Conservation (phyloP, 2,797 vertebrate species). For the Microctenopoma lineatum region DNA sequence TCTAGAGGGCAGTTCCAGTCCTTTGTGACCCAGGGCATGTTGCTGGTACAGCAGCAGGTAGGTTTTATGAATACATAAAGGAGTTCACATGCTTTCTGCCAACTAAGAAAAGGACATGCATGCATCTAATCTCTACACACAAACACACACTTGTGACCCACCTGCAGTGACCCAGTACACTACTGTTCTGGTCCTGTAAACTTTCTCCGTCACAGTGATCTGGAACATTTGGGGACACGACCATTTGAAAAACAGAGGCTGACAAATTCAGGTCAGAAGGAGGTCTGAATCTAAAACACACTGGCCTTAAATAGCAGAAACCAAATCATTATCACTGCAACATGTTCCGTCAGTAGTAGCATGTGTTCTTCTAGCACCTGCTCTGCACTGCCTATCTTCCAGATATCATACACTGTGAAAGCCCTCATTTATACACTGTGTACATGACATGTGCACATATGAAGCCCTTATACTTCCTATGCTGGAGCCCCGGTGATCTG, state of each 20-base stretch:
- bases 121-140: neutral
- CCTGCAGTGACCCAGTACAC: slow-evolving; percentile 29
- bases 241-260: slow-evolving; percentile 40
- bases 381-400: neutral
- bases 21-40: no score
- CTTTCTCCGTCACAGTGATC: slow-evolving; percentile 43
- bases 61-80: no score
- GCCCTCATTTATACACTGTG: slow-evolving; percentile 1
- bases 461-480: slow-evolving; percentile 25
- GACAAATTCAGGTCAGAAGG: slow-evolving; percentile 52
- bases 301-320: slow-evolving; percentile 31
- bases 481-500: slow-evolving; percentile 17
- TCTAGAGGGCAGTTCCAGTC: no score
- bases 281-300: slow-evolving; percentile 39
- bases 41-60: no score
- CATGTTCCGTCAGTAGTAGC: neutral
- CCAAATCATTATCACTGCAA: slow-evolving; percentile 5
- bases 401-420: neutral
- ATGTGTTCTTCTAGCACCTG: neutral
- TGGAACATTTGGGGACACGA: slow-evolving; percentile 41
- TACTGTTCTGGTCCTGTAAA: slow-evolving; percentile 44
- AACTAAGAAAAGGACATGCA: slow-evolving; percentile 4
- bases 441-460: slow-evolving; percentile 4
- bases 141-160: slow-evolving; percentile 8
- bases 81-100: neutral